Conservation (phyloP, 2,888 invertebrate species). For the Cephus pygmeus region DNA sequence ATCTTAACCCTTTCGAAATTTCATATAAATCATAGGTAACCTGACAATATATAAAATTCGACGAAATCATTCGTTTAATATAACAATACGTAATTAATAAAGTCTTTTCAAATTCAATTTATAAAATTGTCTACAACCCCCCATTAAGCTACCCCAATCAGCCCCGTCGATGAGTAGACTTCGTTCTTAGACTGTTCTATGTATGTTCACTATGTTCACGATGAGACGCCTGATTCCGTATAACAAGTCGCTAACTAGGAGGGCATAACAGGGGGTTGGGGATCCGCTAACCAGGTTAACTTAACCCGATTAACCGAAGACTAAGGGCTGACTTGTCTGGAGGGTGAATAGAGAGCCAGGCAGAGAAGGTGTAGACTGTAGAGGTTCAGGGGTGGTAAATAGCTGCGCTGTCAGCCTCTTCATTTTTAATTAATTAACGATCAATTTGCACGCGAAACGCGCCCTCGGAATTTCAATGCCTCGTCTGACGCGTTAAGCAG, state of each 20-base stretch:
- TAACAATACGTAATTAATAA: neutral
- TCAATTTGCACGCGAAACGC: conserved; percentile 51
- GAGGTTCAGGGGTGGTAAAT: conserved; percentile 38
- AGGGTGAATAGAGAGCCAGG: conserved; percentile 28
- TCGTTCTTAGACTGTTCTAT: neutral
- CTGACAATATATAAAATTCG: neutral
- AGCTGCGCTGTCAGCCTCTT: conserved; percentile 50
- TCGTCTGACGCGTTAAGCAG: conserved; percentile 4
- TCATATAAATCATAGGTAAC: neutral
- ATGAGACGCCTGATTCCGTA: conserved; percentile 32
- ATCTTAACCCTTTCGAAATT: neutral
- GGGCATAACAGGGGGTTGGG: conserved; percentile 42
- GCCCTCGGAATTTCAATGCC: conserved; percentile 38
- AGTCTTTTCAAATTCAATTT: neutral
- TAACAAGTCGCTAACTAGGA: conserved; percentile 53
- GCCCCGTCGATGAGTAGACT: neutral
- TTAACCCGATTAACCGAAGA: conserved; percentile 60
- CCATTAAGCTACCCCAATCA: neutral
- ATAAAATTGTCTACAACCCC: neutral
- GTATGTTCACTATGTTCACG: conserved; percentile 1
- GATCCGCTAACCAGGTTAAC: conserved; percentile 57
- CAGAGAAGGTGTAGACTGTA: conserved; percentile 11
- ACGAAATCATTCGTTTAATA: neutral
- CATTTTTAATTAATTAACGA: conserved; percentile 59
- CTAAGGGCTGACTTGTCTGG: conserved; percentile 56